phyloP scores from a whole-genome alignment of 2,113 vertebrate species.

The Hystrix cristata region DNA sequence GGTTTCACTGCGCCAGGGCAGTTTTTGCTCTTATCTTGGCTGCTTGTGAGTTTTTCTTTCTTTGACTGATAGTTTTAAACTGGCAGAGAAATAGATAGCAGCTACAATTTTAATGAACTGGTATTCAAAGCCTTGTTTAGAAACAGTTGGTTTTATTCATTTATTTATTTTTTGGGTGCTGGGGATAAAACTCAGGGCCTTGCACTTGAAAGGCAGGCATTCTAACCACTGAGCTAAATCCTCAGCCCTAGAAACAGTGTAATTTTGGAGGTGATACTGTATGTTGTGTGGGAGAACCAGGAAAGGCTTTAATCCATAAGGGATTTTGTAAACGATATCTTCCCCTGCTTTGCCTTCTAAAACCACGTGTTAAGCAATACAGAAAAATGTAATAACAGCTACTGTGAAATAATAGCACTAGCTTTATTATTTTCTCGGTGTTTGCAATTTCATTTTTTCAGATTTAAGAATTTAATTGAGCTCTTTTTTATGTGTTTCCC shows the following conservation, averaged over 20 bases:
- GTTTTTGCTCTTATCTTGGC: constrained; percentile 62
- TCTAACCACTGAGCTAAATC: too few relatives aligned
- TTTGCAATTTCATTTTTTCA: constrained; percentile 68
- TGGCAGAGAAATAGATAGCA: background rate
- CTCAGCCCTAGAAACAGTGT: background rate
- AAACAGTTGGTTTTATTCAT: background rate
- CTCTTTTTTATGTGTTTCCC: constrained; percentile 35
- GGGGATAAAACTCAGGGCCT: too few relatives aligned
- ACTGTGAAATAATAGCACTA: constrained; percentile 39
- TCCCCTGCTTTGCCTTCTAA: background rate
- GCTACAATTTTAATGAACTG: constrained; percentile 54
- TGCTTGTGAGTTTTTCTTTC: constrained; percentile 57
- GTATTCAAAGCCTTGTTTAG: constrained; percentile 11
- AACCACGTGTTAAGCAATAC: background rate
- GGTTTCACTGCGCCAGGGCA: constrained; percentile 73
- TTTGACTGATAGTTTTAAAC: constrained; percentile 48
- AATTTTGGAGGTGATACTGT: constrained; percentile 24
- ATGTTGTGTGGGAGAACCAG: constrained; percentile 25
- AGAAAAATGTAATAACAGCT: constrained; percentile 15
- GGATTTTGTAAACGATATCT: constrained; percentile 11
- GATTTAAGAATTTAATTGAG: constrained; percentile 31
- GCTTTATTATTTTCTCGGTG: constrained; percentile 10
- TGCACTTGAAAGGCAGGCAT: too few relatives aligned
- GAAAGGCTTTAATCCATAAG: constrained; percentile 1
- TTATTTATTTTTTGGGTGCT: too few relatives aligned